Evolutionary conservation across 2,113 vertebrate species (phyloP).

Genomic region (Camarhynchus parvulus): DNA sequence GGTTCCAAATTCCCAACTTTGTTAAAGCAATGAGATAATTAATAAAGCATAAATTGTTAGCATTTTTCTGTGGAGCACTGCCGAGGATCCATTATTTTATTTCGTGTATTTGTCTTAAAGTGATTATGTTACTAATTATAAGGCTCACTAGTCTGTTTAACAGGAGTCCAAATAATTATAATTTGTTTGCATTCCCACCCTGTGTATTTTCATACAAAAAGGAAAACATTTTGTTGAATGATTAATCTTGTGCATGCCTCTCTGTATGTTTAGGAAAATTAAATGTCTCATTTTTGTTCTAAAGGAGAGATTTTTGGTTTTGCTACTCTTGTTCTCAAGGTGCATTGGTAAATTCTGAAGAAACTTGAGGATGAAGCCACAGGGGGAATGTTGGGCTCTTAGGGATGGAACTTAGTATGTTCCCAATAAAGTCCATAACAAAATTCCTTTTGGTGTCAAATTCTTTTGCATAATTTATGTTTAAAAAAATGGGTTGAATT

Average conservation of each 20-base stretch:
- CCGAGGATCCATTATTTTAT: conserved; percentile 43
- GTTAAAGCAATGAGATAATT: neutral
- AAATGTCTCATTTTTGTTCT: conserved; percentile 3
- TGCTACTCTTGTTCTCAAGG: neutral
- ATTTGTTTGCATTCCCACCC: conserved; percentile 48
- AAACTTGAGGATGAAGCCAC: neutral
- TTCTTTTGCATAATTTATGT: neutral
- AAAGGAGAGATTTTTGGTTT: neutral
- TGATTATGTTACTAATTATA: conserved; percentile 59
- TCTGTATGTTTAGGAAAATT: neutral
- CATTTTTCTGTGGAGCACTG: neutral
- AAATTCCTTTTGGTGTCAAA: neutral
- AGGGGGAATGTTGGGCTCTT: neutral
- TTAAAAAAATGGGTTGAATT: neutral
- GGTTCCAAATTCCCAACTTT: neutral
- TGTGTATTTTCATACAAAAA: neutral
- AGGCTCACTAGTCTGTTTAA: conserved; percentile 65
- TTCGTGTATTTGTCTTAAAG: conserved; percentile 60
- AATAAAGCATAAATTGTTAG: neutral
- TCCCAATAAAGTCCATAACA: neutral
- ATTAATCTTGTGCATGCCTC: neutral
- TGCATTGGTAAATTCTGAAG: neutral
- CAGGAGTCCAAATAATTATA: conserved; percentile 50
- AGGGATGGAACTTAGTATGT: neutral
- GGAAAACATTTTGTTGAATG: conserved; percentile 42